A percentile compares a stretch with the other conserved stretches of the same genome.
Conservation (phyloP, 2,888 invertebrate genomes). For the Hydrotaea diabolus region DNA sequence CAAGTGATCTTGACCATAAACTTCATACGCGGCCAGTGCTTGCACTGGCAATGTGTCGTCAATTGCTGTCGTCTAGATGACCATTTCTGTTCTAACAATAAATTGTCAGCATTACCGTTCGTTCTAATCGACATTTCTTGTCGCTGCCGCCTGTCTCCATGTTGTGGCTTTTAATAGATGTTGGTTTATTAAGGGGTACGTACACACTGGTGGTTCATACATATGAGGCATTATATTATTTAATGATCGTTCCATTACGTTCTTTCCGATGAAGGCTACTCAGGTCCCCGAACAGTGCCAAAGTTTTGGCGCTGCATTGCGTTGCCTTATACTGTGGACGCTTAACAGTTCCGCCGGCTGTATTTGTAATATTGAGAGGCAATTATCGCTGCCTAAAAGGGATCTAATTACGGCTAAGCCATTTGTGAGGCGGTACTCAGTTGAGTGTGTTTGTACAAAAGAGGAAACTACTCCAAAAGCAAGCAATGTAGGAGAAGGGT, state of each 20-base stretch:
- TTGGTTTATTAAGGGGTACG: conserved; percentile 50
- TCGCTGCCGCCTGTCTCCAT: conserved; percentile 34
- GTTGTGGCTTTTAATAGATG: conserved; percentile 13
- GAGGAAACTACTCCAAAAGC: conserved; percentile 6
- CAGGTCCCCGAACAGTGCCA: conserved; percentile 57
- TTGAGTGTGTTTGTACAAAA: conserved; percentile 18
- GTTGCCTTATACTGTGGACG: conserved; percentile 24
- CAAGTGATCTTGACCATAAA: conserved; percentile 62
- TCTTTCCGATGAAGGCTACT: background rate
- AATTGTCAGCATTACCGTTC: conserved; percentile 51
- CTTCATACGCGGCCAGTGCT: conserved; percentile 22
- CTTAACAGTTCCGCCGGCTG: conserved; percentile 46
- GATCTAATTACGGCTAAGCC: conserved; percentile 64
- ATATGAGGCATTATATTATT: conserved; percentile 63
- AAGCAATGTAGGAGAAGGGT: background rate
- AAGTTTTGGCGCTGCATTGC: conserved; percentile 37
- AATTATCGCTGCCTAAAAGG: conserved; percentile 67
- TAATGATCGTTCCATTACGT: conserved; percentile 54
- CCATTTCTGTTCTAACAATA: conserved; percentile 63
- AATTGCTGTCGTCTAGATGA: conserved; percentile 58
- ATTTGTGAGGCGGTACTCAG: conserved; percentile 46
- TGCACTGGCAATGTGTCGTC: conserved; percentile 32
- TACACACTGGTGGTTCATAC: background rate
- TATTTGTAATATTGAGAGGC: conserved; percentile 62
- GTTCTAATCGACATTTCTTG: conserved; percentile 42